Conservation (phyloP, 2,888 invertebrate species). For the Lasioglossum morio region DNA sequence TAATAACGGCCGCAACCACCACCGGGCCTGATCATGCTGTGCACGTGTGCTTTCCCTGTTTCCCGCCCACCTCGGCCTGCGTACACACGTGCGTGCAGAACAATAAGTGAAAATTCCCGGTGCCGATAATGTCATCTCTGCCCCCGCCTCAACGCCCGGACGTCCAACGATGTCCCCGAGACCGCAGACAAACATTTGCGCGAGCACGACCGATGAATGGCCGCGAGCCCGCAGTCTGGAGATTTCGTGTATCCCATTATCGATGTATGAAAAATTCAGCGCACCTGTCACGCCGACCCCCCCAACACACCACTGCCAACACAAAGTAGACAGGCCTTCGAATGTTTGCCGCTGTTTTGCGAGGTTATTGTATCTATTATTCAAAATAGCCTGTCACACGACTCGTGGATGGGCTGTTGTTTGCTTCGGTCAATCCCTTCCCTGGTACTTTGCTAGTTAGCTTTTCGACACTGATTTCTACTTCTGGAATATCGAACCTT, state of each 20-base stretch:
- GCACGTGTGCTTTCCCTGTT: background rate
- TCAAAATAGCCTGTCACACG: background rate
- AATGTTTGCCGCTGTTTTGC: background rate
- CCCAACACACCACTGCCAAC: background rate
- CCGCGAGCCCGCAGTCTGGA: background rate
- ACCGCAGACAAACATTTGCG: conserved; percentile 40
- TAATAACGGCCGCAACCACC: conserved; percentile 43
- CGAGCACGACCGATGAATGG: background rate
- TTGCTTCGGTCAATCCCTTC: background rate
- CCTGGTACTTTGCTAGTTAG: background rate
- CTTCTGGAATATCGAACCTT: background rate
- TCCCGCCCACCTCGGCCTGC: background rate
- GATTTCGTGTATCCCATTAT: conserved; percentile 27
- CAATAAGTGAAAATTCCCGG: conserved; percentile 63
- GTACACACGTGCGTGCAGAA: conserved; percentile 36
- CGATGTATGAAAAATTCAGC: conserved; percentile 26
- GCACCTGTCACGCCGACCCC: background rate
- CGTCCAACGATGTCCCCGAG: conserved; percentile 16
- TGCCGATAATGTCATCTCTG: conserved; percentile 57
- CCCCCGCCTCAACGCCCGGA: conserved; percentile 26
- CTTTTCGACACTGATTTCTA: background rate
- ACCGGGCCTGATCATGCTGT: conserved; percentile 26
- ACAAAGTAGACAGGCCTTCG: background rate
- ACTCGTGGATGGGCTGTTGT: background rate
- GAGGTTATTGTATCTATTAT: background rate